phyloP scores from a whole-genome alignment of 2,113 vertebrate species.

The Prietella phreatophila region DNA sequence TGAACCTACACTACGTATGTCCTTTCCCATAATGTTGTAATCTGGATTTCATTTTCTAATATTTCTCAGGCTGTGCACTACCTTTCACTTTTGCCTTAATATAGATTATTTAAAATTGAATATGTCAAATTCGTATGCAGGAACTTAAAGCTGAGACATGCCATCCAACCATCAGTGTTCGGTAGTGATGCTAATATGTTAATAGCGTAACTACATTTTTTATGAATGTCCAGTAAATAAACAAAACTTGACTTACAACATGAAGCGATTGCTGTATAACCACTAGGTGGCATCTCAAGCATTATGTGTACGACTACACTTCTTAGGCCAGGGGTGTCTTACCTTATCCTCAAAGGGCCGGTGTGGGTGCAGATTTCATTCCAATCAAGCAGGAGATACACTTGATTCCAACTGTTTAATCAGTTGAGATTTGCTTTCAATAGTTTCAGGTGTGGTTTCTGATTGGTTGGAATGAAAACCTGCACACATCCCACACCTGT shows the following conservation, averaged over 20 bases:
- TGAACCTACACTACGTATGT: background rate
- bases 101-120: background rate
- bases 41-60: background rate
- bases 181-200: background rate
- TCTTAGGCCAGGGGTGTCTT: background rate
- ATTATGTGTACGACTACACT: background rate
- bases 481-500: no score
- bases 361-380: no score
- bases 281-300: slow-evolving; percentile 35
- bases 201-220: background rate
- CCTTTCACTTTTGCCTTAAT: background rate
- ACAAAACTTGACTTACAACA: background rate
- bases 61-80: background rate
- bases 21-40: background rate
- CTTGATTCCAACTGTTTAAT: no score
- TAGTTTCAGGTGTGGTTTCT: no score
- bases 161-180: background rate
- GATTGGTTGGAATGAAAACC: no score
- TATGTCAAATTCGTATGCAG: background rate
- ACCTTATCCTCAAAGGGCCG: no score
- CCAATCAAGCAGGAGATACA: no score
- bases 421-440: no score
- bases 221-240: background rate
- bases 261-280: background rate
- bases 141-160: background rate